Conservation (phyloP, 2,113 vertebrate genomes). For the Myotis lucifugus region DNA sequence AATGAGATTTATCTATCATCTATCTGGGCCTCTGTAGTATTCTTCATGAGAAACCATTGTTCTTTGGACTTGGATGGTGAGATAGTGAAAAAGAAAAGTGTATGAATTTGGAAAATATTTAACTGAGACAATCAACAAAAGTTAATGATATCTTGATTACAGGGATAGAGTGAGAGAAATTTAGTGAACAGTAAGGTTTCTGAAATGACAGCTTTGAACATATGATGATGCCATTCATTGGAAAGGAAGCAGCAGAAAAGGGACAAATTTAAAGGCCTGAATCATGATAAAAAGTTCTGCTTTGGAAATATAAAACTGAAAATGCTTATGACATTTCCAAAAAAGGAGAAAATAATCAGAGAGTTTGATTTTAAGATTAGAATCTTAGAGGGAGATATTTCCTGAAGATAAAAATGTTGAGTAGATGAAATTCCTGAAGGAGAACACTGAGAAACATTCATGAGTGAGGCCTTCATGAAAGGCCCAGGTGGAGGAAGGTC, state of each 20-base stretch:
- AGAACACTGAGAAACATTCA: not conserved
- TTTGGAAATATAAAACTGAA: not conserved
- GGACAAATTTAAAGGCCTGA: not conserved
- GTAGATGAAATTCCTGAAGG: not conserved
- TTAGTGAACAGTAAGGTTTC: not conserved
- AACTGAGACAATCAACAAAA: not conserved
- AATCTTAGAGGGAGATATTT: not conserved
- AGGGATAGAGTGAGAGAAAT: not conserved
- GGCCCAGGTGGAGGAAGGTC: not conserved
- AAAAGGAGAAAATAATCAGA: not conserved
- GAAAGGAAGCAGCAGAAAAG: not conserved
- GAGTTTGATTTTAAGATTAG: not conserved
- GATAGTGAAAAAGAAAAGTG: not conserved
- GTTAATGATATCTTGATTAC: not conserved
- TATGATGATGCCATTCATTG: not conserved
- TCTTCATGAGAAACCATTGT: not conserved
- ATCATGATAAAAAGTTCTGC: not conserved
- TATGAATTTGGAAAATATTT: not conserved
- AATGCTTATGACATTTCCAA: not conserved
- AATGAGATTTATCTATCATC: not conserved
- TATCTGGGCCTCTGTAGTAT: not conserved
- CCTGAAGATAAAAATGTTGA: not conserved
- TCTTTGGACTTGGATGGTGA: not conserved
- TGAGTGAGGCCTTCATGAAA: not conserved
- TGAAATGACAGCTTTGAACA: not conserved